These are phyloP conservation scores for Grammomys dolichurus DNA, from an alignment of 2,113 vertebrate genomes.

Conservation along the genomic window DNA sequence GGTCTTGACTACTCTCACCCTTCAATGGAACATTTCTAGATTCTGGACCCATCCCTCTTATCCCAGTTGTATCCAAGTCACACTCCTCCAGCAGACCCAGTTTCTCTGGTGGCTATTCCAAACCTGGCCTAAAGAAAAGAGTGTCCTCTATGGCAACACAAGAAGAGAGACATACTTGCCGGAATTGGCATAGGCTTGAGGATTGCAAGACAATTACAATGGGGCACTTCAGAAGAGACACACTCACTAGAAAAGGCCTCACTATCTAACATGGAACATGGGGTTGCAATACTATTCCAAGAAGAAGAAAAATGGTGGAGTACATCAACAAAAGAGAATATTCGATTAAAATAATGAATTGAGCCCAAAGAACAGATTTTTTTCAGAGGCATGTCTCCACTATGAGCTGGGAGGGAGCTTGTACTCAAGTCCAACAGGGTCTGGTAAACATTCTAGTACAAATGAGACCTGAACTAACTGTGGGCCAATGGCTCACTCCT, in stretches of 20 bases:
- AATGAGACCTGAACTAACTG: background rate
- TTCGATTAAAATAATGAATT: background rate
- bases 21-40: background rate
- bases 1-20: background rate
- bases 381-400: background rate
- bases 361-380: background rate
- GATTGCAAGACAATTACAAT: background rate
- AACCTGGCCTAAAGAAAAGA: background rate
- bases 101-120: background rate
- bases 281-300: background rate
- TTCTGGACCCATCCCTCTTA: background rate
- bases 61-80: background rate
- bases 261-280: background rate
- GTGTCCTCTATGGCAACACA: background rate
- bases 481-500: background rate
- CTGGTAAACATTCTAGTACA: background rate
- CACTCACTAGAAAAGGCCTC: background rate
- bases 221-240: background rate
- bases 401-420: background rate
- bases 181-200: background rate
- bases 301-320: background rate
- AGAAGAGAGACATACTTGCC: background rate
- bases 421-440: background rate
- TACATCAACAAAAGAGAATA: background rate
- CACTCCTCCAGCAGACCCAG: background rate